phyloP scores from a whole-genome alignment of 2,113 vertebrate species.

The Pseudorhombus dupliciocellatus region DNA sequence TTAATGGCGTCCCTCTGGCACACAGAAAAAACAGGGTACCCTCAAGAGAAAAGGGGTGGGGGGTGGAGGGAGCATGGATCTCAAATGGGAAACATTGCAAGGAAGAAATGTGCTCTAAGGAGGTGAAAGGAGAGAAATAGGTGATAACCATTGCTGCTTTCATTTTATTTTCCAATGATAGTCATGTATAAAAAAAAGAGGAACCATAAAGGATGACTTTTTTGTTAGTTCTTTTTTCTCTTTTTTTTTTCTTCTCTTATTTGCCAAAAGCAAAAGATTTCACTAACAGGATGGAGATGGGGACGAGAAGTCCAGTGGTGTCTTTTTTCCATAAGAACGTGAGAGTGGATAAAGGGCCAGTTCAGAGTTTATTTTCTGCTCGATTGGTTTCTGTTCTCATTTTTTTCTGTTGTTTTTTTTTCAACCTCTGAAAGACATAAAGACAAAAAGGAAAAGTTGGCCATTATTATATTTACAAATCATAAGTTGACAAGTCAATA shows the following conservation, averaged over 20 bases:
- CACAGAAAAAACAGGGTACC: slow-evolving; percentile 70
- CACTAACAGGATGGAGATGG: slow-evolving; percentile 77
- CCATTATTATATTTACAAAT: too few species aligned
- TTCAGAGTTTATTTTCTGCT: slow-evolving; percentile 60
- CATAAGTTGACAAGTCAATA: background rate
- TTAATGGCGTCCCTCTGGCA: slow-evolving; percentile 80
- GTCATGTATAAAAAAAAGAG: slow-evolving; percentile 85
- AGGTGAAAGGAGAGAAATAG: slow-evolving; percentile 67
- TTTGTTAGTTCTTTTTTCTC: slow-evolving; percentile 77
- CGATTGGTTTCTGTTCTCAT: slow-evolving; percentile 67
- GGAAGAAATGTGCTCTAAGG: slow-evolving; percentile 72
- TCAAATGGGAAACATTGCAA: slow-evolving; percentile 47
- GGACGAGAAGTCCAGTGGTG: slow-evolving; percentile 66
- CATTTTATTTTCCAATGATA: slow-evolving; percentile 84
- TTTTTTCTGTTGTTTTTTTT: slow-evolving; percentile 75
- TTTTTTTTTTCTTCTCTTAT: slow-evolving; percentile 70
- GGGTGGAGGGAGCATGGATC: slow-evolving; percentile 56
- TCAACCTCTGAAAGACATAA: slow-evolving; percentile 77
- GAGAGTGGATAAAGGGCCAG: slow-evolving; percentile 67
- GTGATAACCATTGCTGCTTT: slow-evolving; percentile 82
- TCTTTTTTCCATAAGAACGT: slow-evolving; percentile 47
- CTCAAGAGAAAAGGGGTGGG: slow-evolving; percentile 2
- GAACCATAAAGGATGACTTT: slow-evolving; percentile 51
- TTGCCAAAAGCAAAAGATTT: slow-evolving; percentile 81
- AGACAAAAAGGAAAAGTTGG: background rate